Evolutionary conservation across 2,888 invertebrate species (phyloP).

Genomic region (Eumerus sabulonum): DNA sequence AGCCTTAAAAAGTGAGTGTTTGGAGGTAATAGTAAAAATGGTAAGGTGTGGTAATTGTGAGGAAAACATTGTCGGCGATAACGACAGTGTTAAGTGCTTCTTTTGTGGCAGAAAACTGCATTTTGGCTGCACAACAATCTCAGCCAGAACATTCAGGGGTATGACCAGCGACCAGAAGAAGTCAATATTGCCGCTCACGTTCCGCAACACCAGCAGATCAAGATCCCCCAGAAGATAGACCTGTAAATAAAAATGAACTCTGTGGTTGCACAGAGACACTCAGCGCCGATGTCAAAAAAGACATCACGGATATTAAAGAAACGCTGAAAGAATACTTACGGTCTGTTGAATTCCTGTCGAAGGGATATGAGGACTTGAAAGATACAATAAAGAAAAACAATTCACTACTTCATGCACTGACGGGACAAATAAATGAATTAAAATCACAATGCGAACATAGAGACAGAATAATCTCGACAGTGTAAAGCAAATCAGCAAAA

Average conservation of each 20-base stretch:
- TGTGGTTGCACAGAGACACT: too few species aligned
- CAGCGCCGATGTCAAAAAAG: too few species aligned
- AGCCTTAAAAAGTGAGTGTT: too few species aligned
- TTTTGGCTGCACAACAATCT: constrained; percentile 7
- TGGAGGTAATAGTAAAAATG: background rate
- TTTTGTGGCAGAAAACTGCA: constrained; percentile 8
- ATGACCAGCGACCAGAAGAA: constrained; percentile 3
- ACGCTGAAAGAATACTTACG: too few species aligned
- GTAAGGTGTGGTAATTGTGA: constrained; percentile 21
- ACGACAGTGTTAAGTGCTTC: constrained; percentile 7
- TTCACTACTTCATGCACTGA: background rate
- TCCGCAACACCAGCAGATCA: constrained; percentile 5
- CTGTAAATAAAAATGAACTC: background rate
- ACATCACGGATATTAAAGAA: too few species aligned
- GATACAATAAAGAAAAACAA: constrained; percentile 6
- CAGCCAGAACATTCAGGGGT: constrained; percentile 9
- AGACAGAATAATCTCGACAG: too few species aligned
- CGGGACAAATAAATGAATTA: too few species aligned
- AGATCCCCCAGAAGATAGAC: constrained; percentile 1
- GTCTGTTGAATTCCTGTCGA: too few species aligned
- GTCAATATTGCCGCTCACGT: constrained; percentile 11
- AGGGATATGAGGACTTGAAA: background rate
- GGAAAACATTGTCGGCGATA: constrained; percentile 1
- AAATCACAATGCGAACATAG: too few species aligned
- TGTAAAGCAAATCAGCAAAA: too few species aligned